phyloP scores from a whole-genome alignment of 2,113 vertebrate species.

The Strix aluco region DNA sequence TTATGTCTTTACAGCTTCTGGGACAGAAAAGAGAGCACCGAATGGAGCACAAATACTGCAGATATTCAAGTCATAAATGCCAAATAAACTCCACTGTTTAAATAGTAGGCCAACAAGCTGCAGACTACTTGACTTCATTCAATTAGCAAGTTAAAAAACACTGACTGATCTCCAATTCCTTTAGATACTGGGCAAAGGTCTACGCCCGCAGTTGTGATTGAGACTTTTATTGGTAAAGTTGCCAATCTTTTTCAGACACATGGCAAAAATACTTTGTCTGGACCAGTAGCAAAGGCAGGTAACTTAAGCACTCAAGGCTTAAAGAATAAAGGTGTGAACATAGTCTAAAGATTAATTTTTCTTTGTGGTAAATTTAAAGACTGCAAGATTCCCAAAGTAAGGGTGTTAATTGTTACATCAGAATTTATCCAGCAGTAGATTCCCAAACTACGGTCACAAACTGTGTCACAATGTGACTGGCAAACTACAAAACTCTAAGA shows the following conservation, averaged over 20 bases:
- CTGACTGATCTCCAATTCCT: not conserved
- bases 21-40: not conserved
- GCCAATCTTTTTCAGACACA: fast-evolving
- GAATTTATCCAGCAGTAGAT: not conserved
- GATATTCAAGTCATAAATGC: not conserved
- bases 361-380: not conserved
- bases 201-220: not conserved
- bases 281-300: not conserved
- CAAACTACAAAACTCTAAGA: not conserved
- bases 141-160: not conserved
- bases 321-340: not conserved
- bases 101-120: not conserved
- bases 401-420: too few relatives aligned
- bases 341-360: not conserved
- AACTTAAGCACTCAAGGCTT: not conserved
- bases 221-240: not conserved
- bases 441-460: not conserved
- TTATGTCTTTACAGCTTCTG: fast-evolving
- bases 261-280: not conserved
- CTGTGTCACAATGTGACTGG: not conserved
- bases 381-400: not conserved
- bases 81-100: not conserved
- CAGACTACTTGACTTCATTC: not conserved
- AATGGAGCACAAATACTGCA: not conserved
- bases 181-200: not conserved